Evolutionary conservation across 2,113 vertebrate genomes (phyloP).

Genomic region (Suncus etruscus): DNA sequence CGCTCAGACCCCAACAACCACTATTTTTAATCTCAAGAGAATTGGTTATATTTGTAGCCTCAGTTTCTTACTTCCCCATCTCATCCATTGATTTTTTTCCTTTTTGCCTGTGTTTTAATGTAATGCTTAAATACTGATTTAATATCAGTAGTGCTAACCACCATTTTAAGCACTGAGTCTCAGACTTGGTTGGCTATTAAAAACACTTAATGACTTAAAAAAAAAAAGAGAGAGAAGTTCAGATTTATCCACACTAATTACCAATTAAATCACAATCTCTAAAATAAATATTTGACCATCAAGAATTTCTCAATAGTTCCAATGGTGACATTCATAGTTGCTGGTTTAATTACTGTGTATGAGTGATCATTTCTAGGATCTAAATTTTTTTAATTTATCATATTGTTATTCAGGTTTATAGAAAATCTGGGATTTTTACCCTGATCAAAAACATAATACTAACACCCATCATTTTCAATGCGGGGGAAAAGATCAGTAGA

Average conservation of each 20-base stretch:
- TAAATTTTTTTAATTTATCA: background rate
- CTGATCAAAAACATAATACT: background rate
- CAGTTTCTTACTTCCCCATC: background rate
- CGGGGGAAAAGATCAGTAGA: background rate
- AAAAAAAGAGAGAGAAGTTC: too few species aligned
- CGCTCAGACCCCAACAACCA: background rate
- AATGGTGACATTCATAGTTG: background rate
- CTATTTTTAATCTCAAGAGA: background rate
- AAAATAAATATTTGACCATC: too few species aligned
- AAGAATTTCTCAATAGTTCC: too few species aligned
- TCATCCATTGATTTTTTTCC: background rate
- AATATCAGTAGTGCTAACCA: too few species aligned
- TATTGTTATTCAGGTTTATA: background rate
- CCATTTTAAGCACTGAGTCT: too few species aligned
- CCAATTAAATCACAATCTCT: too few species aligned
- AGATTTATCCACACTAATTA: too few species aligned
- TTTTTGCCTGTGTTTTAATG: too few species aligned
- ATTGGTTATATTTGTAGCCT: background rate
- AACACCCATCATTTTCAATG: background rate
- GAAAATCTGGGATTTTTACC: conserved; percentile 9
- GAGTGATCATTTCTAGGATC: background rate
- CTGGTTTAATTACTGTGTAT: background rate
- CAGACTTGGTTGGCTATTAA: too few species aligned
- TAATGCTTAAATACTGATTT: too few species aligned
- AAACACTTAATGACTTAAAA: too few species aligned